A percentile compares a stretch with the other conserved stretches of the same genome.
Evolutionary conservation across 2,113 vertebrate genomes (phyloP).

Genomic region (Brachirus orientalis): DNA sequence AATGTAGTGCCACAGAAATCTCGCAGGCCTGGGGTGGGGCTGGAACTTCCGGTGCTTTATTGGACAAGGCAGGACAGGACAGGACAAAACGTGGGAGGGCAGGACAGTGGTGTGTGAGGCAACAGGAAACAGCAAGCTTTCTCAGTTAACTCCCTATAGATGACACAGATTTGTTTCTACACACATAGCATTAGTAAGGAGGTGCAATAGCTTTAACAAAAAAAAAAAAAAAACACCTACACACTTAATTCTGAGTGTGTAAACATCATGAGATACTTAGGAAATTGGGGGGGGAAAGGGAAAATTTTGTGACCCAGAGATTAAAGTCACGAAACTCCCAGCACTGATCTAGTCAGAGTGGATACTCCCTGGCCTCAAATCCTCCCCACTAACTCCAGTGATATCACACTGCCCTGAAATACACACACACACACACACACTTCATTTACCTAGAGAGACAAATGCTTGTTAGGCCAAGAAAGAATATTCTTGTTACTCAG

Average conservation of each 20-base stretch:
- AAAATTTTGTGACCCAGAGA: conserved; percentile 28
- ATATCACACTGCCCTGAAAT: conserved; percentile 21
- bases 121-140: conserved; percentile 54
- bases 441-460: conserved; percentile 4
- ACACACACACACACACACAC: conserved; percentile 13
- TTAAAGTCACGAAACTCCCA: conserved; percentile 55
- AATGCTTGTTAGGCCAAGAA: conserved; percentile 20
- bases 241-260: neutral
- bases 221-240: neutral
- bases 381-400: conserved; percentile 29
- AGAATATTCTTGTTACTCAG: conserved; percentile 31
- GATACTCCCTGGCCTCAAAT: conserved; percentile 33
- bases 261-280: too few relatives aligned
- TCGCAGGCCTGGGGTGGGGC: conserved; percentile 54
- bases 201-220: neutral
- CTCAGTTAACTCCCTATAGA: conserved; percentile 25
- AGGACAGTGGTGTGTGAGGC: conserved; percentile 40
- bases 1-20: conserved; percentile 46
- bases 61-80: conserved; percentile 54
- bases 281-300: neutral
- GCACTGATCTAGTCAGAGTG: conserved; percentile 36
- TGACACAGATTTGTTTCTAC: conserved; percentile 28
- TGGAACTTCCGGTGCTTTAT: conserved; percentile 40
- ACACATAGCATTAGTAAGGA: neutral
- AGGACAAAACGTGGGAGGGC: conserved; percentile 39